Evolutionary conservation across 2,797 vertebrate species (phyloP).

Genomic region (Dallia pectoralis): DNA sequence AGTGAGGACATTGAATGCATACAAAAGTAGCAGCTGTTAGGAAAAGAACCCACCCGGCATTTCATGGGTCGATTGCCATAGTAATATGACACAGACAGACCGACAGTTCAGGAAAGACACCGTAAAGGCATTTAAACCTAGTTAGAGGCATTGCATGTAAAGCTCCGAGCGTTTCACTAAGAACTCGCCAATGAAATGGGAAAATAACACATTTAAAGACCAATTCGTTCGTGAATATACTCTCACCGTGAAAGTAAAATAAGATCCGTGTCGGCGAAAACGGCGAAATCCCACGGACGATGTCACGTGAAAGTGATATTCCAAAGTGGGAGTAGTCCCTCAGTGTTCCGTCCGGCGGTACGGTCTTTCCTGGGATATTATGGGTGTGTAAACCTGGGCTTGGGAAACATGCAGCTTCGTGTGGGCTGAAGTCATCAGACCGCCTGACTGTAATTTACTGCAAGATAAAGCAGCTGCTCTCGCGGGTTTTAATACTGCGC

Average conservation of each 20-base stretch:
- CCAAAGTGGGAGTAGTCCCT: constrained; percentile 29
- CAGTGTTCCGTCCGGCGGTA: neutral
- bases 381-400: neutral
- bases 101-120: neutral
- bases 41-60: neutral
- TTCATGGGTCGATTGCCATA: neutral
- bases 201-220: constrained; percentile 8
- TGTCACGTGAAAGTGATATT: constrained; percentile 42
- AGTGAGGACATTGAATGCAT: neutral
- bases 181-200: neutral
- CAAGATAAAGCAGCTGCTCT: constrained; percentile 40
- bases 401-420: constrained; percentile 1
- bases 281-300: constrained; percentile 10
- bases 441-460: constrained; percentile 42
- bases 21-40: constrained; percentile 13
- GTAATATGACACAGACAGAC: neutral
- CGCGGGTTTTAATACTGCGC: constrained; percentile 51
- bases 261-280: neutral
- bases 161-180: neutral
- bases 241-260: constrained; percentile 36
- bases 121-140: neutral
- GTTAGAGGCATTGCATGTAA: neutral
- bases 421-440: neutral
- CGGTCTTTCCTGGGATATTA: neutral
- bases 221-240: neutral